A percentile compares a stretch with the other conserved stretches of the same genome.
phyloP scores from a whole-genome alignment of 2,888 invertebrate genomes.

The Sinopyrophorus schimmeli region DNA sequence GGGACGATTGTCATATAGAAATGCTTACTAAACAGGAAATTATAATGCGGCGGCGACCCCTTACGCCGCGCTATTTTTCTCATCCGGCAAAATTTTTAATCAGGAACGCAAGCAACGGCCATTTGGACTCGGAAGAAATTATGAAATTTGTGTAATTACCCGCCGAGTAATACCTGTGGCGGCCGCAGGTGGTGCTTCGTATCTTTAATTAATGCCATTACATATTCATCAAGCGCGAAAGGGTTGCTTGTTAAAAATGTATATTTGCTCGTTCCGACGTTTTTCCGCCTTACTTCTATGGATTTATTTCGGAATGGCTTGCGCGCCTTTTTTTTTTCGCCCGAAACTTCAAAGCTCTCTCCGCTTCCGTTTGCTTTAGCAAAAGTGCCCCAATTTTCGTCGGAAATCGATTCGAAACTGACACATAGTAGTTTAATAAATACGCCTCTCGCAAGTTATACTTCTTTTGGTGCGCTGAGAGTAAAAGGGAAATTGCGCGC shows the following conservation, averaged over 20 bases:
- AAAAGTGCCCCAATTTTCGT: no score
- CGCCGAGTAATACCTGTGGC: slow-evolving; percentile 48
- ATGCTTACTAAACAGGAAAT: slow-evolving; percentile 29
- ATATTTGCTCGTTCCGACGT: slow-evolving; percentile 23
- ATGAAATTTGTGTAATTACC: slow-evolving; percentile 55
- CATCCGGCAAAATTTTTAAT: no score
- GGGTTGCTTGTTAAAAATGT: slow-evolving; percentile 32
- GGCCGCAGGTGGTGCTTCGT: slow-evolving; percentile 54
- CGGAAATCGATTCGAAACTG: no score
- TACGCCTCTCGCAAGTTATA: no score
- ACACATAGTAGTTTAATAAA: no score
- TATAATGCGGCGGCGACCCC: slow-evolving; percentile 9
- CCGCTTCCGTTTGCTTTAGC: no score
- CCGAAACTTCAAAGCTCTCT: no score
- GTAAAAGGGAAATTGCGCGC: no score
- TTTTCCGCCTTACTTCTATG: slow-evolving; percentile 28
- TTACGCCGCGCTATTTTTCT: no score
- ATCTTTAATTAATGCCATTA: slow-evolving; percentile 57
- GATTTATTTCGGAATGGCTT: slow-evolving; percentile 7
- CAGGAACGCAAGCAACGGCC: slow-evolving; percentile 25
- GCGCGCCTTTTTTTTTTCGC: slow-evolving; percentile 7
- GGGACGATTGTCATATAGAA: slow-evolving; percentile 33
- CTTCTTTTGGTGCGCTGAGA: no score
- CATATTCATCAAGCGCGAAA: slow-evolving; percentile 52
- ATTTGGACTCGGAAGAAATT: slow-evolving; percentile 48